Percentiles rank a stretch among this genome's conserved stretches.
Conservation (phyloP, 23 tunicate species). For the Halocynthia aurantium region DNA sequence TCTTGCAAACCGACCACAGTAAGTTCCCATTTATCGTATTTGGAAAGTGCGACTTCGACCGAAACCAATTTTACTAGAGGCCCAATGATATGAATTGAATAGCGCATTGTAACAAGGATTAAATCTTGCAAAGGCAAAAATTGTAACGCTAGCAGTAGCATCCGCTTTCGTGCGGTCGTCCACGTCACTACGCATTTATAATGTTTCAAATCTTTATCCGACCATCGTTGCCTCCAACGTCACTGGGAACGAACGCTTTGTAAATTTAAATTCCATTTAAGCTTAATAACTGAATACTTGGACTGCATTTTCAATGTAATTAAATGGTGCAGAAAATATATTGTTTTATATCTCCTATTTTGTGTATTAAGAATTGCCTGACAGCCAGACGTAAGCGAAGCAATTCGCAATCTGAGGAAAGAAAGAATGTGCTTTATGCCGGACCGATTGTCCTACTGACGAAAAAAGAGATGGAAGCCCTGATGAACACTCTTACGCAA, state of each 20-base stretch:
- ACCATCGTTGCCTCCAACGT: no score
- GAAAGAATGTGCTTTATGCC: not conserved
- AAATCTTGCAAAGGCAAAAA: no score
- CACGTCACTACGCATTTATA: no score
- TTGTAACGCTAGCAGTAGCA: no score
- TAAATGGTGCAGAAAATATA: no score
- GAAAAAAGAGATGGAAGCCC: not conserved
- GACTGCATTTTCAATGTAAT: no score
- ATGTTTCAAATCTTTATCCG: no score
- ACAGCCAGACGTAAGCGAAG: not conserved
- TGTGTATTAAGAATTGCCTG: not conserved
- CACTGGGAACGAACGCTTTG: no score
- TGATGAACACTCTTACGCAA: not conserved
- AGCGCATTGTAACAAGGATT: no score
- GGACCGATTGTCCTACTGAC: conserved; percentile 1
- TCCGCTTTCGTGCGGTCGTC: no score
- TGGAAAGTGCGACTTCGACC: not conserved
- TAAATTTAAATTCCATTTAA: no score
- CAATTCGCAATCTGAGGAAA: not conserved
- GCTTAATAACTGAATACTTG: no score
- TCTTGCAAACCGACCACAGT: not conserved
- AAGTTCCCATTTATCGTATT: not conserved
- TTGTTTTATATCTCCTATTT: not conserved
- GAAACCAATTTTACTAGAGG: not conserved
- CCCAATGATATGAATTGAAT: not conserved